phyloP scores from a whole-genome alignment of 2,888 invertebrate species.

The Sepioteuthis lessoniana region DNA sequence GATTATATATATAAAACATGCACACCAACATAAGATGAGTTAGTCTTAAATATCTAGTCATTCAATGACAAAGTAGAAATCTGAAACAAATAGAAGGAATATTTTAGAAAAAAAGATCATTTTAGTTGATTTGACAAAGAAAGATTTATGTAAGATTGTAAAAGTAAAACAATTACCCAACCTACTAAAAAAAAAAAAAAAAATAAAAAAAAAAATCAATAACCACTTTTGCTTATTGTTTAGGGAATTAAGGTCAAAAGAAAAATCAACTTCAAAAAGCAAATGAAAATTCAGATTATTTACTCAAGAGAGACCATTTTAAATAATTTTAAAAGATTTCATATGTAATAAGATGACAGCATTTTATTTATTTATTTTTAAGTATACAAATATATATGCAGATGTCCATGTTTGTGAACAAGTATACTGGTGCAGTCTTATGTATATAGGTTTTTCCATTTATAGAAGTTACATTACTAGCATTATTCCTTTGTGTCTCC shows the following conservation, averaged over 20 bases:
- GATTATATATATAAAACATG: too few relatives aligned
- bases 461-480: conserved; percentile 18
- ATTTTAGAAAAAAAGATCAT: neutral
- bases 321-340: neutral
- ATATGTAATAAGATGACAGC: neutral
- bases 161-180: neutral
- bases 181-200: neutral
- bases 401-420: too few relatives aligned
- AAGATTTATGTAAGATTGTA: neutral
- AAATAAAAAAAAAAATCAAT: neutral
- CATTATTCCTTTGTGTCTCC: conserved; percentile 23
- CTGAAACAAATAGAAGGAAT: too few relatives aligned
- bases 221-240: neutral
- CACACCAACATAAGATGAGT: too few relatives aligned
- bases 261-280: neutral
- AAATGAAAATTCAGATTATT: neutral
- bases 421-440: neutral
- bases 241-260: neutral
- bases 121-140: neutral
- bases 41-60: too few relatives aligned
- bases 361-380: too few relatives aligned
- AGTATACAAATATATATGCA: too few relatives aligned
- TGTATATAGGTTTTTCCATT: neutral
- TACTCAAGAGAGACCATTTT: neutral
- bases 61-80: too few relatives aligned